Percentiles rank a stretch among this genome's conserved stretches.
phyloP scores from a whole-genome alignment of 2,113 vertebrate genomes.

The zebrafish (Danio rerio) region DNA sequence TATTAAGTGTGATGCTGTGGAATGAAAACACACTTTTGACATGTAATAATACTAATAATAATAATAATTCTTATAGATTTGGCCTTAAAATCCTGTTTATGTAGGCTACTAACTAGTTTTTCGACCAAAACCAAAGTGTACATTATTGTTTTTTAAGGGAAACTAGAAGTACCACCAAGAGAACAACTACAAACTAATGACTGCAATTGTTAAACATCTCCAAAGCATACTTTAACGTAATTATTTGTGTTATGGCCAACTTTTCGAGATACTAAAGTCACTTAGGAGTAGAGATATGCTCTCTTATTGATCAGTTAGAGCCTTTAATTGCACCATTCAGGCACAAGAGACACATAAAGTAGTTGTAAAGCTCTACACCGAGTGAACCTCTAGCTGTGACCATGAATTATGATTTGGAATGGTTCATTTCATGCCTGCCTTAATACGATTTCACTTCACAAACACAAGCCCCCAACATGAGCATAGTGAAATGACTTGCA shows the following conservation, averaged over 20 bases:
- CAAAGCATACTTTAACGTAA: neutral
- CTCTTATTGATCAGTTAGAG: constrained; percentile 18
- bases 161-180: neutral
- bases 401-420: constrained; percentile 22
- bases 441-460: constrained; percentile 40
- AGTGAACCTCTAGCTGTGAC: constrained; percentile 22
- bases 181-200: neutral
- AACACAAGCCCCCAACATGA: constrained; percentile 30
- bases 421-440: constrained; percentile 30
- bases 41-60: too few relatives aligned
- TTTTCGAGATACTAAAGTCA: constrained; percentile 10
- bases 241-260: constrained; percentile 23
- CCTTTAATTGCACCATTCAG: neutral
- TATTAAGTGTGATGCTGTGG: too few relatives aligned
- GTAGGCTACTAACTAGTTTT: neutral
- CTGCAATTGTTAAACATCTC: neutral
- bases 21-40: too few relatives aligned
- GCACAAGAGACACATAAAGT: constrained; percentile 16
- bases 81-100: neutral
- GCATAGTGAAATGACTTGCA: constrained; percentile 9
- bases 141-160: neutral
- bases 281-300: neutral
- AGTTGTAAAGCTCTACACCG: constrained; percentile 2
- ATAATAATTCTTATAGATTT: neutral
- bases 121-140: neutral